These are phyloP conservation scores for Ataeniobius toweri DNA, from an alignment of 2,797 vertebrate species.

Conservation along the genomic window DNA sequence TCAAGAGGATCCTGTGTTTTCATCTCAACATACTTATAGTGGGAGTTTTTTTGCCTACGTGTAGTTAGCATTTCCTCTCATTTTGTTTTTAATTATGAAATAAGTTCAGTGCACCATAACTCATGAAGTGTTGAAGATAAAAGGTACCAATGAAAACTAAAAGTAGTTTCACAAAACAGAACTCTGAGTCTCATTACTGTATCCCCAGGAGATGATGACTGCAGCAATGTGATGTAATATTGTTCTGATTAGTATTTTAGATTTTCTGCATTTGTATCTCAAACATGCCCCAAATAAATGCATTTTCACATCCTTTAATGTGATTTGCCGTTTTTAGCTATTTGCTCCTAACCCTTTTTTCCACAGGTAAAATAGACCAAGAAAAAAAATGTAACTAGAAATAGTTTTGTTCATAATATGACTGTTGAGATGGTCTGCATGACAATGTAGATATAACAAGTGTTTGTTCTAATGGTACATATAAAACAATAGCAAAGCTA, in stretches of 20 bases:
- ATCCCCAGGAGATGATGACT: conserved; percentile 2
- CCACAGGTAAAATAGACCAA: not conserved
- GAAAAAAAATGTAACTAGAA: too few species aligned
- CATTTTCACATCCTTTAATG: not conserved
- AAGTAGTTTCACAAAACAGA: conserved; percentile 23
- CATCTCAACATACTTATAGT: conserved; percentile 20
- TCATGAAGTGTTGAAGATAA: not conserved
- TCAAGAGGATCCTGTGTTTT: conserved; percentile 8
- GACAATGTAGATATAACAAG: too few species aligned
- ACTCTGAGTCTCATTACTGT: conserved; percentile 1
- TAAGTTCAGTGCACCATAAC: not conserved
- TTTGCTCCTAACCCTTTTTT: not conserved
- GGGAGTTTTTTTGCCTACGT: conserved; percentile 16
- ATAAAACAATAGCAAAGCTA: too few species aligned
- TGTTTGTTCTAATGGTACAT: too few species aligned
- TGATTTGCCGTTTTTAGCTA: not conserved
- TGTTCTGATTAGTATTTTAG: conserved; percentile 6
- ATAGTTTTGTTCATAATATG: not conserved
- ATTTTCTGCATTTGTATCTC: not conserved
- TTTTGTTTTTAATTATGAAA: not conserved
- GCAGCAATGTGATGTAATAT: conserved; percentile 6
- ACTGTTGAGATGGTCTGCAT: too few species aligned
- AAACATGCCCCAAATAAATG: not conserved
- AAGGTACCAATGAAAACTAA: not conserved
- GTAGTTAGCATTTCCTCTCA: conserved; percentile 20